These are phyloP conservation scores for Oryzias dopingdopingensis DNA, from an alignment of 2,797 vertebrate genomes.

Conservation along the genomic window DNA sequence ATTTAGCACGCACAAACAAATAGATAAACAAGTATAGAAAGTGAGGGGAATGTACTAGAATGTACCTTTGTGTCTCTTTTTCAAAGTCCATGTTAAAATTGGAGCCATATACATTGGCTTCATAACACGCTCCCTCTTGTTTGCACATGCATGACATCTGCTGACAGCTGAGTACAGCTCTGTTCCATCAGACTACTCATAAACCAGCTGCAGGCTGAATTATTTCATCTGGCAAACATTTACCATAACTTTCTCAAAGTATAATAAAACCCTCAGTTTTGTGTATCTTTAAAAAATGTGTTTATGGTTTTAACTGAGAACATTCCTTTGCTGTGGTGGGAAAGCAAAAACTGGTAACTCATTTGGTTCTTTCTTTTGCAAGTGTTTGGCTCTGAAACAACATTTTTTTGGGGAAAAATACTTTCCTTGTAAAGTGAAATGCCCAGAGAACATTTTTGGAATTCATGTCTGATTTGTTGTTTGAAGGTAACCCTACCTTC, in stretches of 20 bases:
- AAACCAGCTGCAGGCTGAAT: conserved; percentile 33
- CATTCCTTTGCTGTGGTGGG: conserved; percentile 46
- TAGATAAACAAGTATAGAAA: no score
- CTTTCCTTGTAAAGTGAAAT: no score
- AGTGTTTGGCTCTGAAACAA: conserved; percentile 47
- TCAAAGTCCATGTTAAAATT: conserved; percentile 1
- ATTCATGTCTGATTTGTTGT: background rate
- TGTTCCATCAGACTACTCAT: conserved; percentile 20
- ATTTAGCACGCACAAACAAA: background rate
- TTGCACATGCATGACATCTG: conserved; percentile 45
- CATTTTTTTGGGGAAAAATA: no score
- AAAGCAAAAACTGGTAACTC: conserved; percentile 45
- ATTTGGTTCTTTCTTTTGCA: conserved; percentile 41
- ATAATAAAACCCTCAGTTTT: conserved; percentile 16
- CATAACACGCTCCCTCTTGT: conserved; percentile 41
- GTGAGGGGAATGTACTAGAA: background rate
- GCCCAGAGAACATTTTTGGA: no score
- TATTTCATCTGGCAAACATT: conserved; percentile 21
- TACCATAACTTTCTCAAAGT: conserved; percentile 14
- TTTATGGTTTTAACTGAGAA: conserved; percentile 18
- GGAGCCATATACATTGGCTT: conserved; percentile 16
- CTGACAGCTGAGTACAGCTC: conserved; percentile 29
- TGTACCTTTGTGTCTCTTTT: background rate
- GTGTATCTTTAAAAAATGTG: conserved; percentile 20
- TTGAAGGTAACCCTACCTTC: conserved; percentile 10